Evolutionary conservation across 2,888 invertebrate genomes (phyloP), one percentile per base, ranked within the genome.

Genomic region (Philopedon plagiatum): DNA sequence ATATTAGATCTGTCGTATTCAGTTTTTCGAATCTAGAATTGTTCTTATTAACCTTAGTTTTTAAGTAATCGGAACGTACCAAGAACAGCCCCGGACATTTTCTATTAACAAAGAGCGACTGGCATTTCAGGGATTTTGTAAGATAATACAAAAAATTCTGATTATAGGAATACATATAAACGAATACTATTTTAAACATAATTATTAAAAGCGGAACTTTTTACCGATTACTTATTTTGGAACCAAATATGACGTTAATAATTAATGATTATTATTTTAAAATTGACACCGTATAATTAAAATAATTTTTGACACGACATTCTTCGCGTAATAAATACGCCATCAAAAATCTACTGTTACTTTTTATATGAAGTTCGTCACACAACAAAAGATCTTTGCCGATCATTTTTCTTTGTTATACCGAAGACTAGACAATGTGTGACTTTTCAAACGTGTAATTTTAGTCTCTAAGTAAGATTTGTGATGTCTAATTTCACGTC

Each of bases 391-490:
- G 15, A 11, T 46, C 9, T 61, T 9, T 9, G 11, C 44, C 26
- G 18, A 61, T 61, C 44, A 46, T 61, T 46, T 61, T 61, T 61
- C 61, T 61, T 46, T 61, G 61, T 58, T 37, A n/a, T n/a, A 26
- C 41, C 26, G 15, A 58, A 41, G 15, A 44, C 32, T 58, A 61
- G 46, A 61, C 61, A 61, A 61, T 46, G 46, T 61, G 32, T 61
- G 46, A 63, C 51, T 63, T 51, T 63, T 63, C 37, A 37, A 63
- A 63, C 63, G n/a, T 51, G 51, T 63, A 63, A 63, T 63, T 63
- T 63, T 51, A 32, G 34, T 49, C 34, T 26, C 51, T 37, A 63
- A 63, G 34, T 63, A 63, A 63, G 63, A 63, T 63, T 63, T 63
- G 51, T 51, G 37, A 63, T 63, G 63, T 63, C 46, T 49, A 63